Base-by-base conservation (phyloP, 2,113 vertebrate genomes). In the Aptenodytes forsteri region DNA sequence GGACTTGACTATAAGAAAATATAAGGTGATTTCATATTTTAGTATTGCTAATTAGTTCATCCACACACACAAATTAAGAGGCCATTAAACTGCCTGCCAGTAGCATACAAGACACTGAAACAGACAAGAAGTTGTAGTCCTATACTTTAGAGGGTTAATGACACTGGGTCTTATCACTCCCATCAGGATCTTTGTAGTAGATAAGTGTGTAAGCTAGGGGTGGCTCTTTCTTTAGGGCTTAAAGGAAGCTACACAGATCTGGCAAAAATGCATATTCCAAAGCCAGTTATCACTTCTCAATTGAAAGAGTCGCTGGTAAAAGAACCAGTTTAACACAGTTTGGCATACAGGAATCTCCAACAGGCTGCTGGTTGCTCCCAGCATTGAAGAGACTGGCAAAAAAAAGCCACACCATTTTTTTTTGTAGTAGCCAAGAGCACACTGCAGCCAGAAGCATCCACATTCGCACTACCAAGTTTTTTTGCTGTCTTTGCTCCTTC, bases 21-120 rank as follows among this genome's bases (percentile, higher is more conserved):
- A 83, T 40, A 93, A 97, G 72, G 91, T 94, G 94, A 93, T 83
- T 95, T 97, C 56, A 42, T 96, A 96, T 95, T 97, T 97, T 92
- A 88, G 77, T 97, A 84, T 95, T 83, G 83, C 80, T 97, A 96
- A 97, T 97, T 96, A 97, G 87, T 55, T 91, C 76, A 94, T 38
- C 61, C 86, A 96, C 85, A 97, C 70, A 98, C 82, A 96, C 93
- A 97, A 94, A 98, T 93, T 97, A 97, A 97, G 89, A 94, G 91
- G 67, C 84, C 89, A 87, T 25, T 80, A 96, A 78, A 90, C 40
- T 83, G 66, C 62, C 46, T 91, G 54, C 55, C 49, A 94, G 62
- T 66, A 93, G 40, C 25, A 38, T 30, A 18, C 7, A 55, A 85
- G 75, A 70, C 34, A 82, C 40, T 54, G 49, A 58, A 93, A 85